Percentiles rank a stretch among this genome's conserved stretches.
Evolutionary conservation across 2,888 invertebrate genomes (phyloP).

Genomic region (Adela reaumurella): DNA sequence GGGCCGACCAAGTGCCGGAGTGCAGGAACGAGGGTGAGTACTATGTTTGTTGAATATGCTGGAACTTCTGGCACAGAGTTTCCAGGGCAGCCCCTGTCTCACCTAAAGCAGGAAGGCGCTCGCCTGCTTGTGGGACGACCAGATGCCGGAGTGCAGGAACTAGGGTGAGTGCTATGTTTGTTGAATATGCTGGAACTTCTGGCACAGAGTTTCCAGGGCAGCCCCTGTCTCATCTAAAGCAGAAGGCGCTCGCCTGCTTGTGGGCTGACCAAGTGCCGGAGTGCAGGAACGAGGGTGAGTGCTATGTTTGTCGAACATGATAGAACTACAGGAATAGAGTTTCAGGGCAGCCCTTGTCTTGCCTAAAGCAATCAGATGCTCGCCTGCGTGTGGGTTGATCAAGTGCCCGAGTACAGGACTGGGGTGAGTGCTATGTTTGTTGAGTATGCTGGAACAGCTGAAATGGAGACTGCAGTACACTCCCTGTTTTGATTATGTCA

Average conservation of each 20-base stretch:
- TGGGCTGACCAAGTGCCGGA: conserved; percentile 95
- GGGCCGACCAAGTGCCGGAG: conserved; percentile 93
- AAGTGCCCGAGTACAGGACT: conserved; percentile 87
- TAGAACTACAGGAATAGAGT: conserved; percentile 96
- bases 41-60: no score
- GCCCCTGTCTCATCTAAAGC: conserved; percentile 92
- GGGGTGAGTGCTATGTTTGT: conserved; percentile 76
- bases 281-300: conserved; percentile 82
- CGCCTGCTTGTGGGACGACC: conserved; percentile 96
- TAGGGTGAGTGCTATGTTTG: conserved; percentile 79
- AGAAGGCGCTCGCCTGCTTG: conserved; percentile 92
- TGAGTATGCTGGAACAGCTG: conserved; percentile 97
- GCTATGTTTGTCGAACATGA: no score
- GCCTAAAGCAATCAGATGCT: conserved; percentile 92
- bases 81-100: conserved; percentile 91
- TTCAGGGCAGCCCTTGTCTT: conserved; percentile 93
- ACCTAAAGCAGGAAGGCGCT: conserved; percentile 92
- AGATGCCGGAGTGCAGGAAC: conserved; percentile 86
- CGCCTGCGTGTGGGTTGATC: conserved; percentile 96
- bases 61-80: conserved; percentile 96
- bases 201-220: conserved; percentile 95
- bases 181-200: conserved; percentile 97
- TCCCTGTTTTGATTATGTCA: conserved; percentile 90
- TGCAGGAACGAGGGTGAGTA: conserved; percentile 81
- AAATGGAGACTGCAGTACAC: conserved; percentile 95